Evolutionary conservation across 2,113 vertebrate species (phyloP).

Genomic region (Procavia capensis): DNA sequence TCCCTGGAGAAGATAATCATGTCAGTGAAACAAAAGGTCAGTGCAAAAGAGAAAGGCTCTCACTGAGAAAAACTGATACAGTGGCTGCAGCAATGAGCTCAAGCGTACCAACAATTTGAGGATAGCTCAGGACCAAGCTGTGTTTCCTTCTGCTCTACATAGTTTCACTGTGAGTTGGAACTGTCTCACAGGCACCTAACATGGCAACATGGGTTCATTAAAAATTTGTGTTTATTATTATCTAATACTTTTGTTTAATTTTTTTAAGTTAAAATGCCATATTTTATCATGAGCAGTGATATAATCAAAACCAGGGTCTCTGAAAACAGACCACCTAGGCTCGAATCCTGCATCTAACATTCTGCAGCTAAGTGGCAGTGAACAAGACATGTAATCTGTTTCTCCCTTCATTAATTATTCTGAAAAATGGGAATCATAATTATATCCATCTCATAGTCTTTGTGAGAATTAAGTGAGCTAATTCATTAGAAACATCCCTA

Average conservation of each 20-base stretch:
- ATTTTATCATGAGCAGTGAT: neutral
- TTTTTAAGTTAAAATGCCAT: neutral
- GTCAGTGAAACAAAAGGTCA: no score
- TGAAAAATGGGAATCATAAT: neutral
- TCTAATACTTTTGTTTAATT: neutral
- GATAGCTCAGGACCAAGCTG: no score
- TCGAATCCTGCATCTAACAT: neutral
- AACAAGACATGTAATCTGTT: neutral
- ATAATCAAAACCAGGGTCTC: neutral
- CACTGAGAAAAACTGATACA: no score
- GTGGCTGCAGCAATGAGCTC: no score
- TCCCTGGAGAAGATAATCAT: no score
- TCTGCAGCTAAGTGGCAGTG: neutral
- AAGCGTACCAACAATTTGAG: no score
- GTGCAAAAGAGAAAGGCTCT: no score
- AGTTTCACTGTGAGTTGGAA: no score
- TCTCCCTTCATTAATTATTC: neutral
- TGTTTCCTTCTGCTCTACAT: no score
- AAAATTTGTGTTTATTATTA: neutral
- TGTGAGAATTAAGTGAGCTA: neutral
- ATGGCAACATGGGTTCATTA: neutral
- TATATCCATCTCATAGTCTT: neutral
- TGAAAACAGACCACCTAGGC: neutral
- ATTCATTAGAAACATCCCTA: neutral
- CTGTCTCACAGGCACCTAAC: no score